These are phyloP conservation scores for Altica lythri DNA, from an alignment of 2,888 invertebrate species.

Conservation along the genomic window DNA sequence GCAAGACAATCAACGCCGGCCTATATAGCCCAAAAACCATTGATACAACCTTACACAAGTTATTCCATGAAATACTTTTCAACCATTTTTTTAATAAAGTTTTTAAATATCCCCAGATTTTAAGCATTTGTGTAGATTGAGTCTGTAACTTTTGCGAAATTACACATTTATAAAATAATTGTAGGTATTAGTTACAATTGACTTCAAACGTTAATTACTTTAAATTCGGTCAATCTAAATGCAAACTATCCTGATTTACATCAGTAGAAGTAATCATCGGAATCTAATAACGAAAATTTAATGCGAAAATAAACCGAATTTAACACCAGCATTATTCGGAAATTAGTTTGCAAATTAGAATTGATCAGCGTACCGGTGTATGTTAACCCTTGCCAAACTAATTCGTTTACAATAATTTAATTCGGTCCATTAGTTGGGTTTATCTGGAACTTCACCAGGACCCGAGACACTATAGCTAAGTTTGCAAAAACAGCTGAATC, in stretches of 20 bases:
- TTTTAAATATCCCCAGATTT: too few species aligned
- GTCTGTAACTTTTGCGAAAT: too few species aligned
- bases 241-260: slow-evolving; percentile 10
- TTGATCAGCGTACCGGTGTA: slow-evolving; percentile 20
- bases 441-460: slow-evolving; percentile 13
- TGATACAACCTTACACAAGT: too few species aligned
- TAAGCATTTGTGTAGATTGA: too few species aligned
- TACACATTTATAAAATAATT: too few species aligned
- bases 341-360: slow-evolving; percentile 30
- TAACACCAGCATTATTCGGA: slow-evolving; percentile 11
- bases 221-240: too few species aligned
- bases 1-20: too few species aligned
- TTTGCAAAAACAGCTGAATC: slow-evolving; percentile 21
- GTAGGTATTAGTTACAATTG: too few species aligned
- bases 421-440: slow-evolving; percentile 20
- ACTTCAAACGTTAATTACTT: too few species aligned
- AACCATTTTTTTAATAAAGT: too few species aligned
- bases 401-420: slow-evolving; percentile 32
- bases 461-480: slow-evolving; percentile 16
- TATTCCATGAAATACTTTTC: too few species aligned
- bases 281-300: slow-evolving; percentile 25
- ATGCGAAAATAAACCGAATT: slow-evolving; percentile 23
- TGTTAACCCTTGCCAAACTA: slow-evolving; percentile 30
- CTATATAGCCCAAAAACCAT: too few species aligned
- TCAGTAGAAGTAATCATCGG: slow-evolving; percentile 10